Conservation (phyloP, 2,113 vertebrate genomes). For the Lasiurus cinereus region DNA sequence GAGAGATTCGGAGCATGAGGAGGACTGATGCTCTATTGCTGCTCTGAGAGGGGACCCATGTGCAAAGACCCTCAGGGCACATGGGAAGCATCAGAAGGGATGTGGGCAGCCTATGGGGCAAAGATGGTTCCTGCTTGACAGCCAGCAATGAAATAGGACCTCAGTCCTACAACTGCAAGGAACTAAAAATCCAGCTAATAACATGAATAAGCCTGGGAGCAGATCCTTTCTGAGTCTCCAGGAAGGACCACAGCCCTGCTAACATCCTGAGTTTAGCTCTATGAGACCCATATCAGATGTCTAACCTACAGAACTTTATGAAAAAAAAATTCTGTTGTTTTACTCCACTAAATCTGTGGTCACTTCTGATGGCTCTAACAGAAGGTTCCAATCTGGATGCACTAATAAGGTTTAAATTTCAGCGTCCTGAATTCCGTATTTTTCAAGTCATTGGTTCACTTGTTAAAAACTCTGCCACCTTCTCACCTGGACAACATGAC, state of each 20-base stretch:
- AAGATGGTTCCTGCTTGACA: not conserved
- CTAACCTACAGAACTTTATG: not conserved
- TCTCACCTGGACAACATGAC: not conserved
- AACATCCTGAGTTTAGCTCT: not conserved
- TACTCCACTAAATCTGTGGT: not conserved
- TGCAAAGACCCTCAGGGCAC: not conserved
- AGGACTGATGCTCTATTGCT: rapidly evolving
- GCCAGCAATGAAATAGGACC: not conserved
- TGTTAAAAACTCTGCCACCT: not conserved
- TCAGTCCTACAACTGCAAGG: not conserved
- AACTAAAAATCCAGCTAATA: not conserved
- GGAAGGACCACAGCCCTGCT: not conserved
- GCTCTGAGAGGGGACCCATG: not conserved
- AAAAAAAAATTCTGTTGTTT: not conserved
- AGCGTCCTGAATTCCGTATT: not conserved
- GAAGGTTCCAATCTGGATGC: not conserved
- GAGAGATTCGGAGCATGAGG: not conserved
- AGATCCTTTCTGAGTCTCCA: not conserved
- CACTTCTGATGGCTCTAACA: not conserved
- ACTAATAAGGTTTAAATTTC: not conserved
- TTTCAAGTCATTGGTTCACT: not conserved
- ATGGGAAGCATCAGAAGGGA: not conserved
- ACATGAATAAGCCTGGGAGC: not conserved
- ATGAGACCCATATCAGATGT: not conserved
- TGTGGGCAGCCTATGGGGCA: not conserved